Conservation (phyloP, 2,113 vertebrate genomes). For the Ondatra zibethicus region DNA sequence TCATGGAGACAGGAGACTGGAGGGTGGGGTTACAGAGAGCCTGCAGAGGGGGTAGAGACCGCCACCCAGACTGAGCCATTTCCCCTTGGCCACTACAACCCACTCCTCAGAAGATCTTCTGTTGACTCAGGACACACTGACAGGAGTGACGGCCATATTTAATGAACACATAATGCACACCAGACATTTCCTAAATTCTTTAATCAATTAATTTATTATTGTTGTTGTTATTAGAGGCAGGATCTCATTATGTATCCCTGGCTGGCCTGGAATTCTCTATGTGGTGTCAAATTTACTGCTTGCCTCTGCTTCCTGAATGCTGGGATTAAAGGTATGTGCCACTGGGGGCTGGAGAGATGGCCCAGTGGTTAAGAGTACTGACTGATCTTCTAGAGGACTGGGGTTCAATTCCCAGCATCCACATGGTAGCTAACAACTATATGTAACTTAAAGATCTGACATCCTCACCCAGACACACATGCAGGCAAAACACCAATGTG, state of each 20-base stretch:
- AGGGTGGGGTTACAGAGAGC: neutral
- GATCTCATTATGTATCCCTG: neutral
- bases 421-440: neutral
- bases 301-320: neutral
- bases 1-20: neutral
- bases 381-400: neutral
- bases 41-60: neutral
- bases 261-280: no score
- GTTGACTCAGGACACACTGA: neutral
- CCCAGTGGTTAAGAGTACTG: neutral
- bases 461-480: neutral
- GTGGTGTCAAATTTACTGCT: neutral
- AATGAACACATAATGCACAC: neutral
- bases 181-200: neutral
- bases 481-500: neutral
- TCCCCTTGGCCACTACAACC: neutral
- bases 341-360: neutral
- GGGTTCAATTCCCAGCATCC: neutral
- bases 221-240: neutral
- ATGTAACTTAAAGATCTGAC: neutral
- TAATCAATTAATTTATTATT: neutral
- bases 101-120: slow-evolving; percentile 37
- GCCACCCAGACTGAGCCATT: neutral
- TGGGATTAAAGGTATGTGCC: neutral
- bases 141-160: neutral